Evolutionary conservation across 2,888 invertebrate genomes (phyloP), one percentile per base, ranked within the genome.

Genomic region (Acleris holmiana): DNA sequence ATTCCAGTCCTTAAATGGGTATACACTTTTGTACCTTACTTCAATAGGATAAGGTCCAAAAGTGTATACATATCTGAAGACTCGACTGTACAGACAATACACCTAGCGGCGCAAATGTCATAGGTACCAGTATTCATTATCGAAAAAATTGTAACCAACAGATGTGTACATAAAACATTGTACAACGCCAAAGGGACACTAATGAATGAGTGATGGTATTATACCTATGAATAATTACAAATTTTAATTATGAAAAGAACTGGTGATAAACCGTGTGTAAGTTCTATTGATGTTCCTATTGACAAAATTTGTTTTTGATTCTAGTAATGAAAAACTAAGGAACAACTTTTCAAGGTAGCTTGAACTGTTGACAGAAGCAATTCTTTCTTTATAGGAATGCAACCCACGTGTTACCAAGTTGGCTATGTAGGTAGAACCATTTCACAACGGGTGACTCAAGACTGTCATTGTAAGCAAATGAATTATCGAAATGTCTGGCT

Each of bases 401-500:
- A 44, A 23, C 46, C 47, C 47, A 57, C 56, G 15, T 13, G 47
- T 25, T 47, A 25, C 25, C 25, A 10, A 25, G 15, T 47, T 18
- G 7, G 19, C 15, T 59, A 58, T 54, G 46, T 44, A 44, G 49
- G 54, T 44, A 44, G 49, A 44, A 35, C 5, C 23, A 51, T 60
- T 66, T 66, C 66, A 53, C 53, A 62, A 62, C 48, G 21, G 17
- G 47, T 54, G 57, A 61, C 41, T 50, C 49, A 65, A 73, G 67
- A 54, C 44, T 67, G 66, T 69, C 73, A 83, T 86, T 86, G 84
- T 86, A 86, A 61, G 80, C 80, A 80, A 86, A 78, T 75, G 55
- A 73, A 72, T 61, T 58, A 55, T 67, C 44, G 58, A 62, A 62
- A 62, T 62, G 40, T 23, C 54, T 23, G 49, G 35, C 49, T 49